These are phyloP conservation scores for Tenualosa thibaudeaui DNA, from an alignment of 2,797 vertebrate genomes.

Conservation along the genomic window DNA sequence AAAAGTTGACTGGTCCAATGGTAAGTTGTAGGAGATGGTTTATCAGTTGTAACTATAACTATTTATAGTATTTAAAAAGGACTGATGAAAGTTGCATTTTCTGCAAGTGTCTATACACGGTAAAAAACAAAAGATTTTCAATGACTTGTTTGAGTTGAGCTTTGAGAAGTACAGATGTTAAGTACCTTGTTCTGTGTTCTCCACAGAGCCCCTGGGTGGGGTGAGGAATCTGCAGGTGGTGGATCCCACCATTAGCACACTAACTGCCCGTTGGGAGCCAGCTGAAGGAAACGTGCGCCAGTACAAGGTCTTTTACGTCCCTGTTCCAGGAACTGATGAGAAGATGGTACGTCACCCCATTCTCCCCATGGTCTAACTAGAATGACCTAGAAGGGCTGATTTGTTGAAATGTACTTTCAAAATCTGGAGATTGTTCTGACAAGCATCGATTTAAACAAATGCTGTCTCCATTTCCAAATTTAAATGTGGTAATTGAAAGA, in stretches of 20 bases:
- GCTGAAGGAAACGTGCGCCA: conserved; percentile 88
- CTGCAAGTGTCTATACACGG: background rate
- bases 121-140: background rate
- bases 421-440: background rate
- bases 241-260: conserved; percentile 84
- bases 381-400: background rate
- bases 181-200: conserved; percentile 35
- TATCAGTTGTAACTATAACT: too few species aligned
- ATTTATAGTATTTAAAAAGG: too few species aligned
- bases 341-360: conserved; percentile 73
- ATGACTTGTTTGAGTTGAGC: conserved; percentile 10
- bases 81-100: background rate
- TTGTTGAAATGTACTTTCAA: background rate
- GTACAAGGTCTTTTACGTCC: conserved; percentile 88
- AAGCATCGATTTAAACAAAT: background rate
- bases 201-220: conserved; percentile 86
- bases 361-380: background rate
- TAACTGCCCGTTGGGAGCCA: conserved; percentile 89
- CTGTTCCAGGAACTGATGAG: conserved; percentile 76
- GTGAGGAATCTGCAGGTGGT: conserved; percentile 88
- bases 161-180: background rate
- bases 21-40: too few species aligned
- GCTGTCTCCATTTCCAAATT: background rate
- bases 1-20: too few species aligned
- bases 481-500: background rate